Base-by-base conservation (phyloP, 2,888 invertebrate species). In the Nebria brevicollis region DNA sequence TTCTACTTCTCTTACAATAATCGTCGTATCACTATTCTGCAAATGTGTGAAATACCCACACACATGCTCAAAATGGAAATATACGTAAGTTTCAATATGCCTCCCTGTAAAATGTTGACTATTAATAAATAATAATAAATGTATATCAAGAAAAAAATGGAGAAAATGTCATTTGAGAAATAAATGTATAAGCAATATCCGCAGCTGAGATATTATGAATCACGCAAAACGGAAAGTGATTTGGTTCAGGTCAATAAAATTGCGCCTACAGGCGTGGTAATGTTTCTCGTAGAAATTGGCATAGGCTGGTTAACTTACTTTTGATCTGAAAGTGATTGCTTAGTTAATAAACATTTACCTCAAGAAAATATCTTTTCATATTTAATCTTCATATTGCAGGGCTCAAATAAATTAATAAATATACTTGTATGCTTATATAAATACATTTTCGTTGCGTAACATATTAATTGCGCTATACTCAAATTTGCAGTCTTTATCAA, bases 221-320 rank as follows among this genome's bases (percentile, higher is more conserved):
- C 73, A 34, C 15, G 42, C 42, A 41, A 41, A 43, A 73, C 73
- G 73, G 73, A 73, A 73, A 73, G 73, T 73, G 73, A 73, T 34
- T 73, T 42, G 34, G 73, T 73, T 73, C 41, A 73, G 41, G 73
- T 73, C 73, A 73, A 73, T 73, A 73, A 73, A 73, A 73, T 26
- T 3, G n/a, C 41, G 43, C 42, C 73, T 34, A 5, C 25, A 41
- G 73, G 42, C 73, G 42, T 26, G 15, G n/a, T 42, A 34, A 73
- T 73, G 73, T n/a, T 73, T 73, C 15, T 73, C 73, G n/a, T 42
- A 20, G 5, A 26, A 3, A 41, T 41, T 68, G 26, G 7, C 26
- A 68, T 15, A 68, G 20, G 54, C 68, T 68, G 68, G 26, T 68
- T 68, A 68, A 25, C 7, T 66, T 68, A 68, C 20, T 3, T 26